Base-by-base conservation (phyloP, 2,888 invertebrate genomes). In the Syrista parreyssii region DNA sequence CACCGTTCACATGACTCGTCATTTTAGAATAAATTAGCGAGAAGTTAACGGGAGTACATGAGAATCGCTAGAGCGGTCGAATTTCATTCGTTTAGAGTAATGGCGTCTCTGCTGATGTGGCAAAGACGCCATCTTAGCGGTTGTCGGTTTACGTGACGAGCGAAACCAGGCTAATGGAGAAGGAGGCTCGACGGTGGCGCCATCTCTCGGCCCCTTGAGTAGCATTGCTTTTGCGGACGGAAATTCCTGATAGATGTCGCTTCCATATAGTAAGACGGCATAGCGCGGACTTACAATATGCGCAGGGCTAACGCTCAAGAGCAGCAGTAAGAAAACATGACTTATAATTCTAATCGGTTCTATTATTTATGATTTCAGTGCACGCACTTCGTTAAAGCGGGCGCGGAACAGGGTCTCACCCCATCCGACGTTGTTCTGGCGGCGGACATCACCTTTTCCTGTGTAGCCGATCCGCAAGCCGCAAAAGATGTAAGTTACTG, bases 401-500 rank as follows among this genome's bases (percentile, higher is more conserved):
- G 98, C 32, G 98, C 98, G 3, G 94, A 96, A 80, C 94, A 96
- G 80, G 97, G 96, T 77, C 94, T 96, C 87, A 98, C 98, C 4
- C 98, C 98, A 2, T 96, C 97, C 86, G 98, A 99, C 89, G 98
- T 99, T 12, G 96, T 98, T 31, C 95, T 95, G 85, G 95, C 95
- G 76, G 97, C 98, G 0, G 98, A 99, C 91, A 97, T 99, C 84
- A 98, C 98, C 76, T 98, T 99, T 92, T 97, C 97, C 12, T 99
- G 98, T 91, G 97, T 99, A 23, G 95, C 98, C 0, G 98, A 98
- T 92, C 97, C 98, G 4, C 95, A 96, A 87, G 98, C 97, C 77
- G 97, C 98, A 77, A 98, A 98, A 93, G 97, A 98, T 93, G 98
- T 98, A 92, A 93, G 94, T 92, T 68, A 55, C 11, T 74, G 23